Evolutionary conservation across 2,797 vertebrate genomes (phyloP).

Genomic region (Podarcis siculus): DNA sequence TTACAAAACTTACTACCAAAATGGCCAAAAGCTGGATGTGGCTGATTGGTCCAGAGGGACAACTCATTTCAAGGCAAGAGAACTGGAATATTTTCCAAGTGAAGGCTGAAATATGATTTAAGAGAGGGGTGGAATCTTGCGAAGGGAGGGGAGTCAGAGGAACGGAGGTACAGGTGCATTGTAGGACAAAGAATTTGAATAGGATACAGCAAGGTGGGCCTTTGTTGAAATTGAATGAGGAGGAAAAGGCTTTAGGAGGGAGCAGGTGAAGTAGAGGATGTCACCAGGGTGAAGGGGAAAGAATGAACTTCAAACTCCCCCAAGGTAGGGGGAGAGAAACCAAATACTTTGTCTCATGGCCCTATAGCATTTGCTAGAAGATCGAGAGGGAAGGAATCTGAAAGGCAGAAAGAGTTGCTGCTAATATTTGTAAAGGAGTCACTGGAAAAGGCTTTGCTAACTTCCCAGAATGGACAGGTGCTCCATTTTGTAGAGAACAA

Average conservation of each 20-base stretch:
- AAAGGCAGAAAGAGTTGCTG: not conserved
- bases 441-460: not conserved
- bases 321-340: not conserved
- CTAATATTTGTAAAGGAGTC: not conserved
- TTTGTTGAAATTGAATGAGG: not conserved
- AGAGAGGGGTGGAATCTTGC: not conserved
- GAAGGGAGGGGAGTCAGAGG: not conserved
- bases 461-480: no score
- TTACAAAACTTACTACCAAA: not conserved
- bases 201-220: not conserved
- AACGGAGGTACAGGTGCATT: not conserved
- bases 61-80: not conserved
- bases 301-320: not conserved
- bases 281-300: not conserved
- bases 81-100: no score
- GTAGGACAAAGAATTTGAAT: not conserved
- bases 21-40: not conserved
- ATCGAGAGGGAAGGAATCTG: not conserved
- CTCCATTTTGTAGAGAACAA: no score
- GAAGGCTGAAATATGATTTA: not conserved
- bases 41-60: not conserved
- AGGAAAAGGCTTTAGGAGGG: not conserved
- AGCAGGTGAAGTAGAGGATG: not conserved
- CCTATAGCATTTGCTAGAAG: not conserved
- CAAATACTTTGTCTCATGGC: not conserved